Evolutionary conservation across 2,888 invertebrate genomes (phyloP), one percentile per base, ranked within the genome.

Genomic region (Petrolisthes cinctipes): DNA sequence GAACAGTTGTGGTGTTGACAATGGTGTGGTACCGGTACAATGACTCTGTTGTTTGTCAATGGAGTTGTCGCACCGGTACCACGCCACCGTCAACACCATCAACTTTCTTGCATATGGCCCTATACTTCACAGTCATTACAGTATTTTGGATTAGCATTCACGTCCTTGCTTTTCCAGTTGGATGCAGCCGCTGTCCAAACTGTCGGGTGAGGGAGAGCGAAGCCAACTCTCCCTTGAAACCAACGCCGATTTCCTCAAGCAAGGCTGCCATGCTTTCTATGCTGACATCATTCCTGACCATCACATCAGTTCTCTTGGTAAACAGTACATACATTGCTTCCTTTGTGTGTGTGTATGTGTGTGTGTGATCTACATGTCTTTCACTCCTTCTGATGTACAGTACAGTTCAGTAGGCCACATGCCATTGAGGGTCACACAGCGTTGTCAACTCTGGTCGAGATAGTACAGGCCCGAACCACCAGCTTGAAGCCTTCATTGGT

Each of bases 201-300:
- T 83, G 54, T 80, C 87, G 2, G 53, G 78, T 17, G 71, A 73
- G 14, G 80, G 83, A 54, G 73, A 71, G 57, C 68, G 37, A 14
- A 80, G 81, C 17, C 68, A 82, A 20, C 66, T 68, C 53, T 83
- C 61, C n/a, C 14, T 51, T 20, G 89, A 81, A 7, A 76, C 79
- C 76, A 90, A 90, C 56, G 56, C 54, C 5, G 89, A 89, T 81
- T 88, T 90, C 82, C 20, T 3, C 1, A 79, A 76, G 76, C 88
- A 90, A 61, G 90, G 90, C 20, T 88, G 89, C 80, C 90, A 90
- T 57, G 90, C 90, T n/a, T 90, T 90, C 84, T 90, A 89, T 75
- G 66, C 84, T 14, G 89, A 89, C 73, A 75, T 85, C 17, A 56
- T 66, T 53, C 78, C 83, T 5, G 86, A 86, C 6, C 82, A 61